Evolutionary conservation across 2,888 invertebrate species (phyloP).

Genomic region (Acleris cristana): DNA sequence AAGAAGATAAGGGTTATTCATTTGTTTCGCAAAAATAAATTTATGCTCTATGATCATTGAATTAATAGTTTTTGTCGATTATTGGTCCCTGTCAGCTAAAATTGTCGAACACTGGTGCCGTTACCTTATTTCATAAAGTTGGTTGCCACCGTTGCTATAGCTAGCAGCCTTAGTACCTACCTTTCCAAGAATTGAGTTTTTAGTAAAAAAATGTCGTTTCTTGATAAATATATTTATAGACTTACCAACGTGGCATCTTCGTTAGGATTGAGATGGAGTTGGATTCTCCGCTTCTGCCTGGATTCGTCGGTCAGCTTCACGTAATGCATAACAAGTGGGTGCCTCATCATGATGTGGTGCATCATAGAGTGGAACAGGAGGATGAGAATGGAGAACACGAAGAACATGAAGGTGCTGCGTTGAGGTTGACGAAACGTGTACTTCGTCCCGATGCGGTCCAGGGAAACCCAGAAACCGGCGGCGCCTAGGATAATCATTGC

Average conservation of each 20-base stretch:
- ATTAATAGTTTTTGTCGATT: too few relatives aligned
- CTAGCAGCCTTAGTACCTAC: too few relatives aligned
- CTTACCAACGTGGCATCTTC: conserved; percentile 92
- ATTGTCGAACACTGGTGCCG: too few relatives aligned
- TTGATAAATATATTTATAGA: too few relatives aligned
- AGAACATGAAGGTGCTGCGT: conserved; percentile 94
- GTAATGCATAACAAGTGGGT: conserved; percentile 93
- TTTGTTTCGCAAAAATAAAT: too few relatives aligned
- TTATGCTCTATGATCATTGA: too few relatives aligned
- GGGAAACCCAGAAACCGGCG: conserved; percentile 94
- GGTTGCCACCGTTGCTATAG: too few relatives aligned
- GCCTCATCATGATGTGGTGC: conserved; percentile 90
- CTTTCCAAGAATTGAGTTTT: too few relatives aligned
- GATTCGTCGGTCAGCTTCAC: conserved; percentile 89
- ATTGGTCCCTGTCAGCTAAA: too few relatives aligned
- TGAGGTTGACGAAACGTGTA: conserved; percentile 89
- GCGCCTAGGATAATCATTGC: conserved; percentile 83
- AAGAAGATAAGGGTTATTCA: too few relatives aligned
- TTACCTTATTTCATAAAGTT: too few relatives aligned
- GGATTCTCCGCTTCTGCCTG: conserved; percentile 89
- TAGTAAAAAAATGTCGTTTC: too few relatives aligned
- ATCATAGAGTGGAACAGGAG: conserved; percentile 90
- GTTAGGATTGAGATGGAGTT: conserved; percentile 91
- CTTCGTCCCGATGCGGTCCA: conserved; percentile 93
- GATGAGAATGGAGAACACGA: conserved; percentile 90